Base-by-base conservation (phyloP, 2,113 vertebrate species). In the Montifringilla adamsi region DNA sequence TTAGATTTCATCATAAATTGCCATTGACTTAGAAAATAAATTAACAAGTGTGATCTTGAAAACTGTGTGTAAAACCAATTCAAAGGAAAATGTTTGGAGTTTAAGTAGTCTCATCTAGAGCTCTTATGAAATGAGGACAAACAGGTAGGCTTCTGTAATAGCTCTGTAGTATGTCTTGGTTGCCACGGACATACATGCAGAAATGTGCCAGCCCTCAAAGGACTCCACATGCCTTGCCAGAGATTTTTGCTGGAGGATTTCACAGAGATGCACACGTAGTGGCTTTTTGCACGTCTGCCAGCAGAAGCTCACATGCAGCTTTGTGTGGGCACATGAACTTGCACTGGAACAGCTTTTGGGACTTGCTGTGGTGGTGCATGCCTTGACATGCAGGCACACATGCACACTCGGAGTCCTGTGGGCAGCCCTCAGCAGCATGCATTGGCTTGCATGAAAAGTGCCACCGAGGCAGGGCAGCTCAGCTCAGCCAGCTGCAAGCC, bases 201-300 rank as follows among this genome's bases (percentile, higher is more conserved):
- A 53, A 74, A 55, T 69, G 28, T 66, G 41, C n/a, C 50, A 43
- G 53, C n/a, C 44, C 69, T 66, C 6, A 13, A 0, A 87, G 92
- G 41, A 60, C 11, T 82, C 47, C 21, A 3, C 13, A 3, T 63
- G 44, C 60, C 17, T 20, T 52, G 47, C 24, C 53, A 33, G 27
- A 59, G 58, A 16, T 13, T 73, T 60, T 73, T 87, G 53, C 53
- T 69, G 62, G 16, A 22, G 23, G 28, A 39, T 62, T 66, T 76
- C 17, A 20, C 19, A 52, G 69, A 18, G 23, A 4, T 0, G 56
- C 33, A 5, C 1, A 3, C 1, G 1, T 1, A 23, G 73, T 37
- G 60, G 55, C n/a, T 70, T 52, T 58, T 77, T 63, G 84, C 1
- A 3, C 6, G 0, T 21, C 46, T 66, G 2, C 49, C 2, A 2